Conservation (phyloP, 1,140 invertebrate species). For the Micrasema longulum region DNA sequence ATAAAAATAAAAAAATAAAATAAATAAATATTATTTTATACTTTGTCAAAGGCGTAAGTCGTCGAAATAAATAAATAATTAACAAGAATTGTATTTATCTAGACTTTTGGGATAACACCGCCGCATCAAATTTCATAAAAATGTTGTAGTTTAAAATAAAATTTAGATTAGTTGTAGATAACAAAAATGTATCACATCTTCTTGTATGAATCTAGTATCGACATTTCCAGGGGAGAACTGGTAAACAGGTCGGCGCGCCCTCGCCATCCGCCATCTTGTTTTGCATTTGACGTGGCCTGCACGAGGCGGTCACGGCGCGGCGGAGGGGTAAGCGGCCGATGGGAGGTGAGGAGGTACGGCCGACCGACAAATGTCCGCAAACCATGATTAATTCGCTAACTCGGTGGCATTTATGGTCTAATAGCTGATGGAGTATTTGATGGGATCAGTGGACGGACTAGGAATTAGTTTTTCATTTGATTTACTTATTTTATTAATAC, state of each 20-base stretch:
- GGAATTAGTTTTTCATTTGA: no score
- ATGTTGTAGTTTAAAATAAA: not conserved
- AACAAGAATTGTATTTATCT: not conserved
- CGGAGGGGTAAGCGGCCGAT: not conserved
- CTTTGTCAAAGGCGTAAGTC: no score
- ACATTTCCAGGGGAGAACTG: not conserved
- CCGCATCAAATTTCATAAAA: not conserved
- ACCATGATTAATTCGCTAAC: constrained; percentile 36
- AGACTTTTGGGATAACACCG: not conserved
- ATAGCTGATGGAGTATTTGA: constrained; percentile 8
- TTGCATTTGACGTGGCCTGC: constrained; percentile 16
- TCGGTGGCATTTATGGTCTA: constrained; percentile 34
- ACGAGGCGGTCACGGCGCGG: not conserved
- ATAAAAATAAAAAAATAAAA: no score
- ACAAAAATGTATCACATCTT: not conserved
- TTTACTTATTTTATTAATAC: no score
- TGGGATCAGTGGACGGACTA: constrained; percentile 5
- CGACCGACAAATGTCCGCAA: constrained; percentile 32
- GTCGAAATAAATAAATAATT: no score
- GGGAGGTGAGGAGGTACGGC: not conserved
- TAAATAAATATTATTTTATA: no score
- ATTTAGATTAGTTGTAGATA: not conserved
- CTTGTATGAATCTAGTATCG: no score
- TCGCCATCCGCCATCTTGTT: constrained; percentile 16
- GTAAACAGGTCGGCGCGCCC: not conserved